These are phyloP conservation scores for Melipona bicolor DNA, from an alignment of 2,888 invertebrate species.

Conservation along the genomic window DNA sequence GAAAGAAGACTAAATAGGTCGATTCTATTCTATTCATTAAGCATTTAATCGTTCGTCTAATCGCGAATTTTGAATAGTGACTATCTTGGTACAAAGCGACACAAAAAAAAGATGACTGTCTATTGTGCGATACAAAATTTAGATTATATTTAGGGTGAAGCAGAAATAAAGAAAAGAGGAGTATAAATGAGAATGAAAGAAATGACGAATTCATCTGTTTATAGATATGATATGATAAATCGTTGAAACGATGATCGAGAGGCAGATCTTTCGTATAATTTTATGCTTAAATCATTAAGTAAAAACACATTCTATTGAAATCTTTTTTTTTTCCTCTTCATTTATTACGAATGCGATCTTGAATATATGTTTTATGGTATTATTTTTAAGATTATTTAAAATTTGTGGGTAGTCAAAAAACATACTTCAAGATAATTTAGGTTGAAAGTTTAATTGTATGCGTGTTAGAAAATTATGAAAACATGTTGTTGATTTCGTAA, in stretches of 20 bases:
- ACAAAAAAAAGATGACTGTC: conserved; percentile 53
- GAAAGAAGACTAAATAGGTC: not conserved
- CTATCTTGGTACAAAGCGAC: conserved; percentile 34
- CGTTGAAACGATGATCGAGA: not conserved
- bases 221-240: not conserved
- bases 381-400: conserved; percentile 32
- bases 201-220: conserved; percentile 6
- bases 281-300: conserved; percentile 32
- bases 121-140: conserved; percentile 50
- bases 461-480: not conserved
- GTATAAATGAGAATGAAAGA: not conserved
- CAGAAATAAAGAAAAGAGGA: conserved; percentile 22
- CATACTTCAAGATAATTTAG: conserved; percentile 35
- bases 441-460: conserved; percentile 7
- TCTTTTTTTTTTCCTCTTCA: not conserved
- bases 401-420: not conserved
- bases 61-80: conserved; percentile 45
- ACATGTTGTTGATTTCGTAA: too few relatives aligned
- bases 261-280: not conserved
- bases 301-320: conserved; percentile 7
- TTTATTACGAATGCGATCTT: conserved; percentile 1
- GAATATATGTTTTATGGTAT: not conserved
- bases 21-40: conserved; percentile 17
- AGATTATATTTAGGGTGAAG: conserved; percentile 41
- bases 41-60: conserved; percentile 26